Percentiles rank a stretch among this genome's conserved stretches.
Conservation (phyloP, 2,113 vertebrate genomes). For the Ceyx margarethae region DNA sequence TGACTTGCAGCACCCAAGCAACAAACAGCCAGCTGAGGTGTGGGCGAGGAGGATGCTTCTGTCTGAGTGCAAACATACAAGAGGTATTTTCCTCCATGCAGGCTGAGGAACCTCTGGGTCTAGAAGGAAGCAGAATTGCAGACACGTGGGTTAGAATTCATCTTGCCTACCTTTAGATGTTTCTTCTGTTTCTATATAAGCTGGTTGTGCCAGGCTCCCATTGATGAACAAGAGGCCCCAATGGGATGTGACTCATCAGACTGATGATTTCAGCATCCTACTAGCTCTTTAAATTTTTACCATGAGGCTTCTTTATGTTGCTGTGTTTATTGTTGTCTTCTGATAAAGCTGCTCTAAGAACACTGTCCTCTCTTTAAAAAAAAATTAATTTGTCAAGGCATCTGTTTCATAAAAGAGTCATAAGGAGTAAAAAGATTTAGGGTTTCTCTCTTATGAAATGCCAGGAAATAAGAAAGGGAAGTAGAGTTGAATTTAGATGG, state of each 20-base stretch:
- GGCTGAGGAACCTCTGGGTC: neutral
- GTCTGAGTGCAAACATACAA: neutral
- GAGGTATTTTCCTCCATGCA: neutral
- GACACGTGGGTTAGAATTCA: neutral
- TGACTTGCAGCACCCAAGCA: rapidly evolving
- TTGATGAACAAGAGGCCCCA: neutral
- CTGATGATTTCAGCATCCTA: neutral
- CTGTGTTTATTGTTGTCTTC: neutral
- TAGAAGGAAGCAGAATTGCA: neutral
- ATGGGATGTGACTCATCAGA: neutral
- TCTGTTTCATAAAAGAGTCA: neutral
- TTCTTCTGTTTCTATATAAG: neutral
- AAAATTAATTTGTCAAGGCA: conserved; percentile 19
- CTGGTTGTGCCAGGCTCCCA: neutral
- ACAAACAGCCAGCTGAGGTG: neutral
- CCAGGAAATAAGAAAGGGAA: neutral
- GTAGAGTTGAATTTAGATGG: neutral
- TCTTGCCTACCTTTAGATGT: neutral
- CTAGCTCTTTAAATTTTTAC: neutral
- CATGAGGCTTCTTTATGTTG: neutral
- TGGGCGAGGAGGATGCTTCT: rapidly evolving
- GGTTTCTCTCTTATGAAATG: neutral
- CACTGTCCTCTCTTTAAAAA: neutral
- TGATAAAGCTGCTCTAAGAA: neutral
- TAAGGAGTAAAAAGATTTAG: conserved; percentile 10